Base-by-base conservation (phyloP, 2,113 vertebrate species). In the Macaca mulatta region DNA sequence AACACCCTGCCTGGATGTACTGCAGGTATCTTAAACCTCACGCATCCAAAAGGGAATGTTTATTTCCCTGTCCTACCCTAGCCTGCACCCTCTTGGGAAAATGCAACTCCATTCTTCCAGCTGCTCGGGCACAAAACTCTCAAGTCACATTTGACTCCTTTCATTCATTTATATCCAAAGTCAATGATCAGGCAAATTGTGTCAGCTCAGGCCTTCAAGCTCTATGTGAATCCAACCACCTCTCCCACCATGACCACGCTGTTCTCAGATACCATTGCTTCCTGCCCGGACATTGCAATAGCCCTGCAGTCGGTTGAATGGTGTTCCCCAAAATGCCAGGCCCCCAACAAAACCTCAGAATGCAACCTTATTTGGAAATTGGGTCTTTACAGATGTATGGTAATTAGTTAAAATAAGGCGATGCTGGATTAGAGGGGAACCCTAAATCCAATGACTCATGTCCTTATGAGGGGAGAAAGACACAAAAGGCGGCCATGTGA, bases 261-360 rank as follows among this genome's bases (percentile, higher is more conserved):
- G 1, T 38, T 14, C 23, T 55, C 18, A 18, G 78, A 30, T 40
- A 50, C 22, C 35, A 0, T 14, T 10, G 5, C 23, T 74, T 43
- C n/a, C 40, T 27, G 32, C 79, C 79, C 2, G 10, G 38, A 59
- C 52, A 2, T 0, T 0, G 45, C 61, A 55, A n/a, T 48, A 52
- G 23, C 84, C 64, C 67, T 32, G 2, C 0, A 7, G 4, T 20
- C 38, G 35, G 10, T 0, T 61, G 5, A 87, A 59, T 2, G 27
- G 12, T 55, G 72, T 35, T 48, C 40, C 35, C 74, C 32, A 4
- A 57, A 80, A 35, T 1, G 27, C 69, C 69, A n/a, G 1, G 8
- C 20, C 35, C 40, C 30, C 27, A 30, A 30, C 18, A 2, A 30
- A 90, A 83, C 52, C 83, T 52, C 35, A 38, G 72, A 78, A 67